Evolutionary conservation across 2,113 vertebrate species (phyloP), one percentile per base, ranked within the genome.

Genomic region (Eira barbara): DNA sequence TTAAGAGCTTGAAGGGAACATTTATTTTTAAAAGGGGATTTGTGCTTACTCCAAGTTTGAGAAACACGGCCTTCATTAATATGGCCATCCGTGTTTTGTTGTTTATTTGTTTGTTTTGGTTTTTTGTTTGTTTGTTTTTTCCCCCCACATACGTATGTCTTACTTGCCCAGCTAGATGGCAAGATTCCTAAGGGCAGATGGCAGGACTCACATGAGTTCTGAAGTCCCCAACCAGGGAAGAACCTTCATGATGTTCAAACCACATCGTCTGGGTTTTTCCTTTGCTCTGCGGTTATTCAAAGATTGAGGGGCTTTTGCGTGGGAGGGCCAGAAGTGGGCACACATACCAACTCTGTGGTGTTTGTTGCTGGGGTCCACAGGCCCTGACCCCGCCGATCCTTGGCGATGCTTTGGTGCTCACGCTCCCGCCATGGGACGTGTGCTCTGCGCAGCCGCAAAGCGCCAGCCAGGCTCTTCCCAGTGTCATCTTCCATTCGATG

Each of bases 401-500:
- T 73, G 45, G 14, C 8, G 1, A 14, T 17, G 0, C 10, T 82
- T 71, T 52, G 42, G 34, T 36, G 9, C 23, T 1, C 11, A 8
- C 1, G 0, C 23, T 15, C 17, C 55, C 85, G 34, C 83, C 0
- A 7, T 2, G 13, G 76, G 12, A 5, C 7, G 34, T 34, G 23
- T 25, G 18, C n/a, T 74, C 36, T 2, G 1, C 2, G 11, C 27
- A 59, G 63, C 42, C 17, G 34, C n/a, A 65, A 61, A 80, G 36
- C 63, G 11, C 42, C 3, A 2, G 17, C 21, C 12, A 0, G 18
- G 13, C 36, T 45, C 42, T 47, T 2, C 7, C 93, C 13, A 2
- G 23, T 86, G 85, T 6, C 61, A 78, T 85, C 92, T 94, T 96
- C 98, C 80, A 92, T 93, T 95, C 82, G 67, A n/a, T 74, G 34